These are phyloP conservation scores for Colletes gigas DNA, from an alignment of 1,140 invertebrate species.

Conservation along the genomic window DNA sequence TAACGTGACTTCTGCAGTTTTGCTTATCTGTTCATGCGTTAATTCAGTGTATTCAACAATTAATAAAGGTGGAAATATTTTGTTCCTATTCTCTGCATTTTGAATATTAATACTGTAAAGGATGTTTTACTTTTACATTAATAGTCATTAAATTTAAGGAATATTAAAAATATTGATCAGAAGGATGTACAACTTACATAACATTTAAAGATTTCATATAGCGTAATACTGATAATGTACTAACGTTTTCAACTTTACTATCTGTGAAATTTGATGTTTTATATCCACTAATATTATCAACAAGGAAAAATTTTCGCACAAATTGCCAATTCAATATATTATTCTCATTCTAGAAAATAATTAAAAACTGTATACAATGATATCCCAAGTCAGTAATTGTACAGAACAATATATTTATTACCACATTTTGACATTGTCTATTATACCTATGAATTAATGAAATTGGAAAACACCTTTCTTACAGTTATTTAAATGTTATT, in stretches of 20 bases:
- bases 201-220: slow-evolving; percentile 78
- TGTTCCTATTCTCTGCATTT: slow-evolving; percentile 79
- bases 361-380: slow-evolving; percentile 7
- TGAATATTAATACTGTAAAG: slow-evolving; percentile 80
- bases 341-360: slow-evolving; percentile 35
- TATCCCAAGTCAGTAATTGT: background rate
- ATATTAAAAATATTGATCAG: slow-evolving; percentile 7
- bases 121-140: slow-evolving; percentile 15
- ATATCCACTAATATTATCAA: slow-evolving; percentile 83
- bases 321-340: slow-evolving; percentile 83
- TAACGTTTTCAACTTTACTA: slow-evolving; percentile 50
- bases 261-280: slow-evolving; percentile 63
- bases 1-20: slow-evolving; percentile 79
- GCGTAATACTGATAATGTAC: slow-evolving; percentile 65
- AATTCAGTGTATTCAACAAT: slow-evolving; percentile 83
- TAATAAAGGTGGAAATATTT: slow-evolving; percentile 84
- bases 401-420: no score
- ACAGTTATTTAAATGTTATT: background rate
- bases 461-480: background rate
- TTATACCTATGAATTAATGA: no score
- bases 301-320: slow-evolving; percentile 86
- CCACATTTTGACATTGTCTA: slow-evolving; percentile 12
- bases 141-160: background rate
- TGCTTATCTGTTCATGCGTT: slow-evolving; percentile 76
- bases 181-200: slow-evolving; percentile 67